A percentile compares a stretch with the other conserved stretches of the same genome.
Conservation (phyloP, 2,888 invertebrate species). For the Herminia tarsipennalis region DNA sequence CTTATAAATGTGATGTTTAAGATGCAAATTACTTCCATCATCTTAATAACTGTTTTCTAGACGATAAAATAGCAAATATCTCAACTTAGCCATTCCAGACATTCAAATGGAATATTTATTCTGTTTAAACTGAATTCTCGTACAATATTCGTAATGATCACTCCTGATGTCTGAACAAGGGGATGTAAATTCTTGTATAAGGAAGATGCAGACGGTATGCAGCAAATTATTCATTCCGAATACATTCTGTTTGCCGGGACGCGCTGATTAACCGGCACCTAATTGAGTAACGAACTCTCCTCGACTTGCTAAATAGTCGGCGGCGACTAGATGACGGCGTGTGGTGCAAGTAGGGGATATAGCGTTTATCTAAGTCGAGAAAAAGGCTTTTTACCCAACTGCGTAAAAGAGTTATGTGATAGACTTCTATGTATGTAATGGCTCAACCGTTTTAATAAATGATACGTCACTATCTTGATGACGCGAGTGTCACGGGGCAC, state of each 20-base stretch:
- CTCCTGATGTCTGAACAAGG: constrained; percentile 16
- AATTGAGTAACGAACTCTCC: constrained; percentile 81
- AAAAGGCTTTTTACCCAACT: too few relatives aligned
- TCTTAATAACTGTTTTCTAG: too few relatives aligned
- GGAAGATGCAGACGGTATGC: constrained; percentile 35
- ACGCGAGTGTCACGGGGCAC: too few relatives aligned
- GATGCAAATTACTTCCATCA: too few relatives aligned
- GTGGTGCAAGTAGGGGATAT: constrained; percentile 16
- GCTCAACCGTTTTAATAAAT: too few relatives aligned
- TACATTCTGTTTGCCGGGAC: constrained; percentile 72
- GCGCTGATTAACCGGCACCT: constrained; percentile 77
- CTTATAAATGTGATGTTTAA: too few relatives aligned
- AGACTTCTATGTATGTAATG: too few relatives aligned
- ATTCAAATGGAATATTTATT: not conserved
- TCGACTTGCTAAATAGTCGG: constrained; percentile 74
- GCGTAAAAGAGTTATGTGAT: too few relatives aligned
- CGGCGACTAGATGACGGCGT: constrained; percentile 48
- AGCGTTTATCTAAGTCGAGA: too few relatives aligned
- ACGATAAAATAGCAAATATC: too few relatives aligned
- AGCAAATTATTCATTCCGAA: constrained; percentile 67
- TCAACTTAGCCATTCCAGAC: not conserved
- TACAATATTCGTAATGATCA: not conserved
- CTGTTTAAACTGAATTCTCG: not conserved
- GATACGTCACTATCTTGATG: too few relatives aligned
- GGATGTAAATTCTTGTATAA: constrained; percentile 40